Evolutionary conservation across 2,797 vertebrate genomes (phyloP).

Genomic region (Pangasius sanitwongsei): DNA sequence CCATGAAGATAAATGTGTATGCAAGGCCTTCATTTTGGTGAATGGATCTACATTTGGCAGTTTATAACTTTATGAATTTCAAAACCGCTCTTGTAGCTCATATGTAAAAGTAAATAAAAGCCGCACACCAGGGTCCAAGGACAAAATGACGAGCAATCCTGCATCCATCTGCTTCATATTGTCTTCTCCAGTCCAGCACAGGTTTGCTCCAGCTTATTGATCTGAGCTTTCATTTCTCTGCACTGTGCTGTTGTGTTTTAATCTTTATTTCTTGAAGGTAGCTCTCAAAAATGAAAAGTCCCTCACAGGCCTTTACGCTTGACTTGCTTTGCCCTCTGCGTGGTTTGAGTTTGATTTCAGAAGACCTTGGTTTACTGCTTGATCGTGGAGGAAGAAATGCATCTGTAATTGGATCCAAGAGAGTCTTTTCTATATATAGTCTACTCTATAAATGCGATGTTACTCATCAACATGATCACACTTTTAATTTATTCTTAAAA

Average conservation of each 20-base stretch:
- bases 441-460: not conserved
- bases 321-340: not conserved
- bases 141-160: not conserved
- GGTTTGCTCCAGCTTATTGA: not conserved
- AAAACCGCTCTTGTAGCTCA: not conserved
- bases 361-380: not conserved
- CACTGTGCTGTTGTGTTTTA: not conserved
- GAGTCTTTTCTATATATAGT: not conserved
- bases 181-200: not conserved
- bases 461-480: not conserved
- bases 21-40: not conserved
- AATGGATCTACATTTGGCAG: not conserved
- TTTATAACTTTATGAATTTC: not conserved
- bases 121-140: not conserved
- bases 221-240: not conserved
- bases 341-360: not conserved
- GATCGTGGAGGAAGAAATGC: no score
- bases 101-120: not conserved
- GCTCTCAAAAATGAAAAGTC: not conserved
- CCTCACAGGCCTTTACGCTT: not conserved
- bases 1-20: not conserved
- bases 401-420: not conserved
- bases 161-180: not conserved
- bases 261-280: not conserved
- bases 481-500: not conserved